Base-by-base conservation (phyloP, 2,797 vertebrate genomes). In the Crax fasciolata region DNA sequence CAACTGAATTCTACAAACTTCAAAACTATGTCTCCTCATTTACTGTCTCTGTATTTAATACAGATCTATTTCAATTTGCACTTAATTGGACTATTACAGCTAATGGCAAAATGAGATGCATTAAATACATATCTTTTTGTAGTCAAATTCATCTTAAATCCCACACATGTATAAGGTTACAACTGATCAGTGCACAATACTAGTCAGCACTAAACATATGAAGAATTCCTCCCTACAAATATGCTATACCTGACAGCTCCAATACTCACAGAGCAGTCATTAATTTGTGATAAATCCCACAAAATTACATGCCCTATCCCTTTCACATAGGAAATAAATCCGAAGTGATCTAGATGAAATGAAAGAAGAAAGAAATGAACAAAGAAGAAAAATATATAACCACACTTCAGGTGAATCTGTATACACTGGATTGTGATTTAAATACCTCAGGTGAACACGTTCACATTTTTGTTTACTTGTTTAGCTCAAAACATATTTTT, bases 41-140 rank as follows among this genome's bases (percentile, higher is more conserved):
- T 84, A 65, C 67, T 49, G 19, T 58, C n/a, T 72, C 30, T 51
- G 28, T 43, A 27, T 76, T 75, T 68, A 43, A 66, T 2, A 54
- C 17, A 77, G 23, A 68, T 43, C 25, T 70, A 32, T 28, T 87
- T 49, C 43, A 73, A 41, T 81, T 66, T 88, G 58, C 23, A 68
- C 46, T 88, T 88, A 78, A 85, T 48, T 86, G 63, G 38, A 84
- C 87, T 84, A 78, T 74, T 81, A 62, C 3, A 70, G 70, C 55
- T 94, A 84, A 93, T 73, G 55, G 73, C 39, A 93, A 85, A 93
- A 85, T 23, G 54, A 87, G 14, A 25, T 49, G 41, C 17, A 28
- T 90, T 86, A 84, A 87, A 73, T 52, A 77, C 11, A 6, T 39
- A 44, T 27, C 49, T 72, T 90, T 78, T 63, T 55, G 54, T 41